Conservation (phyloP, 2,888 invertebrate species). For the Amiota minor region DNA sequence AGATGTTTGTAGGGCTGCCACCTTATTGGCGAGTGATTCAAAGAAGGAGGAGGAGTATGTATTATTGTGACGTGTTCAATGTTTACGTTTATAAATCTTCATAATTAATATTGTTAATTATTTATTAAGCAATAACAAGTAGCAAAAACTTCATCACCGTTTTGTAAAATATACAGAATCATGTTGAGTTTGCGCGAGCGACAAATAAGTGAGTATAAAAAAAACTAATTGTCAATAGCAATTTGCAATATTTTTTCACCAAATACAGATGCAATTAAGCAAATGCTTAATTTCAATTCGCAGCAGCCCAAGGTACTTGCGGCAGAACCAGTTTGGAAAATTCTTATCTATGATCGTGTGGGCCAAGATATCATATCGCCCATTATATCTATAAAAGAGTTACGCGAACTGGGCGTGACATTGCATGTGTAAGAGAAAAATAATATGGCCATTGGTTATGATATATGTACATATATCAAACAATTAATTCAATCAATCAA, state of each 20-base stretch:
- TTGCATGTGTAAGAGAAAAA: conserved; percentile 88
- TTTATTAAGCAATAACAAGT: neutral
- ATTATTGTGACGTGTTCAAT: conserved; percentile 19
- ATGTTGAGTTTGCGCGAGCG: conserved; percentile 82
- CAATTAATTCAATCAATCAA: neutral
- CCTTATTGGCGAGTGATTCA: no score
- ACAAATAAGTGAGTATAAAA: conserved; percentile 78
- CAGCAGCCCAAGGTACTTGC: conserved; percentile 83
- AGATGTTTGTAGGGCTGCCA: no score
- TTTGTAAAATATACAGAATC: neutral
- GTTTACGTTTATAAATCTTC: neutral
- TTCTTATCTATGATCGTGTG: conserved; percentile 94
- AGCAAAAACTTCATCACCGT: no score
- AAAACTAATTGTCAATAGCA: neutral
- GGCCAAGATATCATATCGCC: conserved; percentile 99
- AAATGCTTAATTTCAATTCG: conserved; percentile 95
- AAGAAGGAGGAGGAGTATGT: neutral
- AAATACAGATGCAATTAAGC: conserved; percentile 87
- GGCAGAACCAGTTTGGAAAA: conserved; percentile 95
- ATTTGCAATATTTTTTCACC: conserved; percentile 3
- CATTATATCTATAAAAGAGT: conserved; percentile 93
- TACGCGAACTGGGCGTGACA: conserved; percentile 96
- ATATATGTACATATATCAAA: neutral
- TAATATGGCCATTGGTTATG: neutral
- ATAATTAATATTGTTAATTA: neutral